Evolutionary conservation across 2,113 vertebrate species (phyloP).

Genomic region (Thalassoma bifasciatum): DNA sequence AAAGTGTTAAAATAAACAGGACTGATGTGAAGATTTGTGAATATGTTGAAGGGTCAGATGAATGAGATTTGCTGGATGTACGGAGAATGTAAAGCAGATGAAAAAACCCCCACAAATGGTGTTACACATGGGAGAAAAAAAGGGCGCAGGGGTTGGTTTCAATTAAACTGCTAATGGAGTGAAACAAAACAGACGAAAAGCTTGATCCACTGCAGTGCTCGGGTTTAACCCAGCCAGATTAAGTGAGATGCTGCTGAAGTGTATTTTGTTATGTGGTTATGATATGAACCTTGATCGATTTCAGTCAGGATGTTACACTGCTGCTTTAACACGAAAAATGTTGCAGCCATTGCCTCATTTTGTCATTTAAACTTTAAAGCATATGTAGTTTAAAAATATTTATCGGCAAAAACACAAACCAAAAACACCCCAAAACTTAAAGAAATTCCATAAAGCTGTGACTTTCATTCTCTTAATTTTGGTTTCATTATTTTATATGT

Average conservation of each 20-base stretch:
- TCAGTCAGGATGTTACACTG: neutral
- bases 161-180: slow-evolving; percentile 59
- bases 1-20: slow-evolving; percentile 74
- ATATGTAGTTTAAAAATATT: neutral
- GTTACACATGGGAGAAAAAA: slow-evolving; percentile 6
- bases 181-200: slow-evolving; percentile 54
- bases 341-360: neutral
- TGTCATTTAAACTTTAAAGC: neutral
- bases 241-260: slow-evolving; percentile 1
- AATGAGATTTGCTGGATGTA: slow-evolving; percentile 57
- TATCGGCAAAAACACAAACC: too few species aligned
- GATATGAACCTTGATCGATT: neutral
- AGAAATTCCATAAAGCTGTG: too few species aligned
- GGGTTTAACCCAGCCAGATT: slow-evolving; percentile 33
- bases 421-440: too few species aligned
- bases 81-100: slow-evolving; percentile 25
- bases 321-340: too few species aligned
- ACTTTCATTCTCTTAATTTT: too few species aligned
- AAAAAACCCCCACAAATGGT: slow-evolving; percentile 38
- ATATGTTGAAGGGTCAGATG: slow-evolving; percentile 48
- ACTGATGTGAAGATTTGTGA: slow-evolving; percentile 64
- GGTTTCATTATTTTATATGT: neutral
- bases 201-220: slow-evolving; percentile 25
- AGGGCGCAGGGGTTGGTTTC: slow-evolving; percentile 47
- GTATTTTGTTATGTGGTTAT: slow-evolving; percentile 15